Conservation (phyloP, 1,140 invertebrate species). For the Adoxophyes honmai region DNA sequence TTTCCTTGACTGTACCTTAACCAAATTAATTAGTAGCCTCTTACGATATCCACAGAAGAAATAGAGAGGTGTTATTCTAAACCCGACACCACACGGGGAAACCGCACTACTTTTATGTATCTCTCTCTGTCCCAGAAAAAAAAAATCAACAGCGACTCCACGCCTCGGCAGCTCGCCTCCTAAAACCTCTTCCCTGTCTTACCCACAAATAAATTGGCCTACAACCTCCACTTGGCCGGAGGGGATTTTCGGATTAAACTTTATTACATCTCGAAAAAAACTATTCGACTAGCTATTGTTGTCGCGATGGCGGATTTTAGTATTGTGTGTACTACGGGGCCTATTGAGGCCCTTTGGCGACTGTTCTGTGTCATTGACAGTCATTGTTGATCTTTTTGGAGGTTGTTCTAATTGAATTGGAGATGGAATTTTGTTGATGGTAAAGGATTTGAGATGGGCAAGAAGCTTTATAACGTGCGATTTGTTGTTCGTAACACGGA, state of each 20-base stretch:
- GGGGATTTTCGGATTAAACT: slow-evolving; percentile 63
- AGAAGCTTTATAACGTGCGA: no score
- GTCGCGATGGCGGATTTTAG: slow-evolving; percentile 25
- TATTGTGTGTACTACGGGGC: background rate
- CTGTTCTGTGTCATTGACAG: background rate
- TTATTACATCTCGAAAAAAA: slow-evolving; percentile 44
- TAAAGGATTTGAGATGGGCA: no score
- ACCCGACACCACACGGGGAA: no score
- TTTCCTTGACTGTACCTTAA: no score
- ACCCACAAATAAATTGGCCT: slow-evolving; percentile 50
- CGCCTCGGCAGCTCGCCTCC: background rate
- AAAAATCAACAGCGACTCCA: slow-evolving; percentile 12
- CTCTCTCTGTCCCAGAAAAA: no score
- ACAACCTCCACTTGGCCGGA: slow-evolving; percentile 40
- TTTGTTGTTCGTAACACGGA: no score
- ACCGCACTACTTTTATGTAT: no score
- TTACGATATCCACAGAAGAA: no score
- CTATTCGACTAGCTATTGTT: slow-evolving; percentile 35
- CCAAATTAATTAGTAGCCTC: no score
- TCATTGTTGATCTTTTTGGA: background rate
- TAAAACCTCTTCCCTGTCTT: slow-evolving; percentile 24
- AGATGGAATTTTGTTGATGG: no score
- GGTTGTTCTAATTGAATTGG: no score
- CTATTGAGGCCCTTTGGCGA: background rate
- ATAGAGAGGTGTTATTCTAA: no score